phyloP scores from a whole-genome alignment of 2,797 vertebrate genomes.

The Myripristis murdjan region DNA sequence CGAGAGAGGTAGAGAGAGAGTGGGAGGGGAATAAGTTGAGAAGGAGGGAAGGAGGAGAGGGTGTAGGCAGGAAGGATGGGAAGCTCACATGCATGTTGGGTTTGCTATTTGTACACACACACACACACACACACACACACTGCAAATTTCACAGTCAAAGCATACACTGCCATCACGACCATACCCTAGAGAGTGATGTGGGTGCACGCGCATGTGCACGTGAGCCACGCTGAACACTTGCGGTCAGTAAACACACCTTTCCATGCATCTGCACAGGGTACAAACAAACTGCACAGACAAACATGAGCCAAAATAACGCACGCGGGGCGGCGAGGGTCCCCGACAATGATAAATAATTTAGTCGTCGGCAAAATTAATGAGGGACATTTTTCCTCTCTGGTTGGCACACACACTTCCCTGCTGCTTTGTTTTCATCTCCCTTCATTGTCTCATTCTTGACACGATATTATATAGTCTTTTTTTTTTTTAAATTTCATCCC shows the following conservation, averaged over 20 bases:
- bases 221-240: slow-evolving; percentile 13
- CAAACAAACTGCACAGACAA: background rate
- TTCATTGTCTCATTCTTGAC: slow-evolving; percentile 1
- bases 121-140: slow-evolving; percentile 10
- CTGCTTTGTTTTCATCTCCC: background rate
- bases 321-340: background rate
- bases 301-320: background rate
- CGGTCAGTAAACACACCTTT: background rate
- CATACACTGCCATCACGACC: background rate
- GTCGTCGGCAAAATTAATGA: slow-evolving; percentile 15
- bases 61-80: slow-evolving; percentile 49
- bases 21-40: slow-evolving; percentile 62
- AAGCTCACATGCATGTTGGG: slow-evolving; percentile 45
- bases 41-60: slow-evolving; percentile 58
- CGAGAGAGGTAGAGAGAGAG: slow-evolving; percentile 51
- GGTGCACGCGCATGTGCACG: background rate
- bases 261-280: slow-evolving; percentile 3
- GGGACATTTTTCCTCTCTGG: slow-evolving; percentile 2
- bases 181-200: slow-evolving; percentile 6
- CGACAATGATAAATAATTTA: slow-evolving; percentile 33
- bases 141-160: slow-evolving; percentile 20
- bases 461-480: too few relatives aligned
- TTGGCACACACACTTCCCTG: background rate
- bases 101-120: slow-evolving; percentile 36
- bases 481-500: slow-evolving; percentile 23